Base-by-base conservation (phyloP, 2,888 invertebrate genomes). In the Drosophila putrida region DNA sequence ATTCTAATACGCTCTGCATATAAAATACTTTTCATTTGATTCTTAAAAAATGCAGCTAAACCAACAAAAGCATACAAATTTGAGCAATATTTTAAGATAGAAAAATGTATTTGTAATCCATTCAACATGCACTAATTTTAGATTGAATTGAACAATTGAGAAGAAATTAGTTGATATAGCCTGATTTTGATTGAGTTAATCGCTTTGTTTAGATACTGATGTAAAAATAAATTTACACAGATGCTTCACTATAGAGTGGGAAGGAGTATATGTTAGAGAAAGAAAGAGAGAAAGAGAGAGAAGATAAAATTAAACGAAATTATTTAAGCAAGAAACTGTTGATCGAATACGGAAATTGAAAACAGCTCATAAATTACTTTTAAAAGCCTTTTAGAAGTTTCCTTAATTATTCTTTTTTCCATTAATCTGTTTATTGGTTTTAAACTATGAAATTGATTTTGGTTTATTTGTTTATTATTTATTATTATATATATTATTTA, bases 21-120 rank as follows among this genome's bases (percentile, higher is more conserved):
- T 77, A 66, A 75, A 65, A 81, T 71, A 58, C 67, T 59, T 64
- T 65, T 54, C 64, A 62, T 70, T 59, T 58, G 62, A 33, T 72
- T 54, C 51, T 44, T 51, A 35, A 65, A 25, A 51, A 27, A 9
- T 51, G 6, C 33, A 35, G 13, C 51, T 38, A 11, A 2, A 6
- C 50, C 25, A 25, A 50, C 35, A 50, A 50, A 25, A 5, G 35
- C 2, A 35, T 35, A 36, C 9, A 25, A 25, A 35, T 35, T 36
- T 25, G n/a, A 50, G 20, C 9, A 54, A 54, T 54, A 33, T 43
- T 54, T 33, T 33, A 6, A 4, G 25, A 33, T 28, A 20, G 10
- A 33, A 55, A 11, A 13, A 27, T 10, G 35, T 8, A 20, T 25
- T 27, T 27, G 25, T 10, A 13, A 20, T 9, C 9, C 41, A 54